Conservation (phyloP, 2,113 vertebrate genomes). For the Varanus komodoensis region DNA sequence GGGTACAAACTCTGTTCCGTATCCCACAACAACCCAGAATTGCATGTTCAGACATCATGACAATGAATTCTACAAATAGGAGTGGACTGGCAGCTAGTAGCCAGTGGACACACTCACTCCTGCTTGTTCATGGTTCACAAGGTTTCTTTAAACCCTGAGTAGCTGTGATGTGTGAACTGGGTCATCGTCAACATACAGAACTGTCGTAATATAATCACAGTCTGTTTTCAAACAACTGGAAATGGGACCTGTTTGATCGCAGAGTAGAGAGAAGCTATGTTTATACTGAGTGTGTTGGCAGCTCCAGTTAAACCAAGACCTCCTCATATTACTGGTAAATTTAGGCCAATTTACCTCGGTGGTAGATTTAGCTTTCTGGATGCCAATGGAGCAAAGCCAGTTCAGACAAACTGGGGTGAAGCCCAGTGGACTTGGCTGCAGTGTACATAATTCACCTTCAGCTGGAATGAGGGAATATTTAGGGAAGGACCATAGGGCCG, state of each 20-base stretch:
- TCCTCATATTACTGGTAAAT: background rate
- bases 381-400: background rate
- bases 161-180: too few relatives aligned
- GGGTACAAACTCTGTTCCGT: too few relatives aligned
- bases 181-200: background rate
- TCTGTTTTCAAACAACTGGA: background rate
- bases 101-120: too few relatives aligned
- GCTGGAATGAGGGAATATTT: background rate
- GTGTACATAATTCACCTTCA: background rate
- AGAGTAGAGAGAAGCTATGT: background rate
- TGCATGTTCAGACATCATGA: too few relatives aligned
- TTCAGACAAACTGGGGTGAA: background rate
- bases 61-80: too few relatives aligned
- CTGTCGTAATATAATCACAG: too few relatives aligned
- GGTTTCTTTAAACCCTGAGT: too few relatives aligned
- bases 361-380: background rate
- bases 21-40: too few relatives aligned
- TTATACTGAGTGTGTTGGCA: background rate
- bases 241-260: background rate
- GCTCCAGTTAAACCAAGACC: background rate
- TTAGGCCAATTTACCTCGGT: background rate
- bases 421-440: background rate
- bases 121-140: too few relatives aligned
- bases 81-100: too few relatives aligned
- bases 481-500: background rate